Evolutionary conservation across 2,888 invertebrate genomes (phyloP), one percentile per base, ranked within the genome.

Genomic region (Petrolisthes cinctipes): DNA sequence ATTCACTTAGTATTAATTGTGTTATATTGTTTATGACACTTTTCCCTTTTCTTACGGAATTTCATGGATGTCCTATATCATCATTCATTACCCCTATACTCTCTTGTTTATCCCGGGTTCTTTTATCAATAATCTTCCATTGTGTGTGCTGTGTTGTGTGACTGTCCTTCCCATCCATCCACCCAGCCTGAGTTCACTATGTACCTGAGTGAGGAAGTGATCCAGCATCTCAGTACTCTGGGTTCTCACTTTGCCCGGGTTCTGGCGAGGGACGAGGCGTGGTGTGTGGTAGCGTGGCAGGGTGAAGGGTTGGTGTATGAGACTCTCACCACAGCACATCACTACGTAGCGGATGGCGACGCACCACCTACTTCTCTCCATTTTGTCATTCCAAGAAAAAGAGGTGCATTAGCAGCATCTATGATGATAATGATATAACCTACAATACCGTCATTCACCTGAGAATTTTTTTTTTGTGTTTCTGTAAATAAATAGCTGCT

Each of bases 171-270:
- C 14, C 5, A 9, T 61, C 2, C 23, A 17, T 56, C 53, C 53
- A 87, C 56, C 51, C 56, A 88, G 88, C 88, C 88, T 17, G 88
- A 88, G 56, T 88, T 88, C 85, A 85, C 85, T 9, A 37, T 56
- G 75, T 83, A 51, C 79, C 78, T 88, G 37, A 78, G 82, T 9
- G 51, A 37, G 5, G 68, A 82, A 20, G 79, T 85, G 68, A 54
- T 82, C 57, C 75, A 78, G 61, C 61, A 82, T 6, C 78, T 88
- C 20, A 66, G 57, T 23, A 20, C 23, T 56, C 56, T 85, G 7
- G 88, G 88, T 11, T 88, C 87, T 5, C 20, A 84, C 4, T 88
- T 83, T 81, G 80, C 61, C 53, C 61, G 80, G 11, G 73, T 73
- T n/a, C 75, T 88, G 51, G 80, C 81, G 11, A 37, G 23, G 81